Evolutionary conservation across 2,797 vertebrate genomes (phyloP), one percentile per base, ranked within the genome.

Genomic region (Bufotes viridis): DNA sequence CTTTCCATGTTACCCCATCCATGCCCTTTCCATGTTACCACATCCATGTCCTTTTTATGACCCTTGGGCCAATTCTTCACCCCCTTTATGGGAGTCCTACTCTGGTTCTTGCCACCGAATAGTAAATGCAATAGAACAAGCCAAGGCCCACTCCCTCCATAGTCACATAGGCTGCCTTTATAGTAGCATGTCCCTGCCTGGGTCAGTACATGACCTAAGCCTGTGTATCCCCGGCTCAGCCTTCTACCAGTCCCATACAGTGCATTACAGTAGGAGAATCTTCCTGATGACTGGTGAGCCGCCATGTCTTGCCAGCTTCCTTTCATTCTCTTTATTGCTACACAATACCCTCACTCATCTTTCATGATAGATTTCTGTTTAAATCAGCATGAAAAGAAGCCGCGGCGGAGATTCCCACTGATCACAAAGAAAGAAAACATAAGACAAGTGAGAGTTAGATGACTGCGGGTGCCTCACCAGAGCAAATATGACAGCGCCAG

Each of bases 361-460:
- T 9, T 65, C 80, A 51, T 65, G 60, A 65, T 26, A 49, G 58
- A 24, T 51, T 63, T 51, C 80, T 67, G 22, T 51, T 65, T 82
- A 24, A 42, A 82, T 67, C 61, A 65, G 34, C 34, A 82, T 82
- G 42, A 82, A 82, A 18, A 67, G 80, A 65, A 49, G 57, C 15
- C 4, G 57, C 78, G 29, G 13, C 57, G 57, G 42, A 82, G 61
- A 34, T 67, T 63, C 83, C 58, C 42, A 78, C 58, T 79, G 76
- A 86, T 67, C 61, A 57, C 63, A 67, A 53, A 65, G 72, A 78
- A 53, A 69, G 17, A 0, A 7, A 86, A 26, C 84, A 69, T 10
- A 58, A 79, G 60, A 79, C 34, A 79, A 79, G 84, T 69, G 76
- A 60, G 63, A 69, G 61, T 80, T 17, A 81, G 85, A 81, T 72